phyloP scores from a whole-genome alignment of 2,888 invertebrate genomes.

The Orthonychiurus folsomi region DNA sequence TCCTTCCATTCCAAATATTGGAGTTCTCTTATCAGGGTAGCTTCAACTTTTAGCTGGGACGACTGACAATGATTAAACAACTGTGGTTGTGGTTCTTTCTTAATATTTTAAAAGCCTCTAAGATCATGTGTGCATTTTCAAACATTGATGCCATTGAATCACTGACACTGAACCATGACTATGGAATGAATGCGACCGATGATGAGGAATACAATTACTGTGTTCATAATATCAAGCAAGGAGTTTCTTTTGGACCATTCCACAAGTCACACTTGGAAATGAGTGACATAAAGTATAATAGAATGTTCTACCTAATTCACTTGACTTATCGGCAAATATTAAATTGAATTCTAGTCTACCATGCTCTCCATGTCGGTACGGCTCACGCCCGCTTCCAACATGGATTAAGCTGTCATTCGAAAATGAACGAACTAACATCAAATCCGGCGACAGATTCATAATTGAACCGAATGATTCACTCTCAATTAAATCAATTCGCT shows the following conservation, averaged over 20 bases:
- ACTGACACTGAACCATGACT: neutral
- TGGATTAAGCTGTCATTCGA: slow-evolving; percentile 12
- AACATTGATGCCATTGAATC: slow-evolving; percentile 4
- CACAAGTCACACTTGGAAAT: slow-evolving; percentile 8
- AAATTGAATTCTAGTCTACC: neutral
- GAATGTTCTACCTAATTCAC: too few species aligned
- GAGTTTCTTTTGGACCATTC: slow-evolving; percentile 8
- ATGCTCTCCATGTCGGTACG: slow-evolving; percentile 12
- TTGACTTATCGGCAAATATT: too few species aligned
- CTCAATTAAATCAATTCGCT: neutral
- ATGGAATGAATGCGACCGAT: neutral
- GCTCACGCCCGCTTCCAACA: neutral
- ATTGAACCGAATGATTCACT: slow-evolving; percentile 1
- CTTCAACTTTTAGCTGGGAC: too few species aligned
- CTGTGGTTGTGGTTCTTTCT: too few species aligned
- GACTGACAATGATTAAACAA: too few species aligned
- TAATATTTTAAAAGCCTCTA: too few species aligned
- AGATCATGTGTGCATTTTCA: slow-evolving; percentile 10
- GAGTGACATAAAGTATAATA: slow-evolving; percentile 7
- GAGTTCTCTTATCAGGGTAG: too few species aligned
- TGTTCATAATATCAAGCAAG: neutral
- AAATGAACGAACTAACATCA: slow-evolving; percentile 1
- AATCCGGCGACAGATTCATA: neutral
- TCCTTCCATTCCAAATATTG: too few species aligned
- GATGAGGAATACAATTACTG: slow-evolving; percentile 12